phyloP scores from a whole-genome alignment of 2,113 vertebrate genomes.

The Origma solitaria region DNA sequence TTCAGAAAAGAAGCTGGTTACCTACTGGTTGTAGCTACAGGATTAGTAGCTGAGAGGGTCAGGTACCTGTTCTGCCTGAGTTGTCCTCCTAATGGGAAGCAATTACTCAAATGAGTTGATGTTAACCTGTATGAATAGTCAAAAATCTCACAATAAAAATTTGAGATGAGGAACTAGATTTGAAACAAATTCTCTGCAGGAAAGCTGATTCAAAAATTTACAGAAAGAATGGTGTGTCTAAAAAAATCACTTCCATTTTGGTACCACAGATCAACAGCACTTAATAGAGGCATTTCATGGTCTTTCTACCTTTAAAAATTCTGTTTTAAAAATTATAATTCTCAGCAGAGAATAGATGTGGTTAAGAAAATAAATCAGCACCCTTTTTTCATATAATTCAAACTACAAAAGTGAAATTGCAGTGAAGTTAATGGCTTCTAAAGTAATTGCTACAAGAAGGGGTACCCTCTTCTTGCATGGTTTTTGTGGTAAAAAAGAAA shows the following conservation, averaged over 20 bases:
- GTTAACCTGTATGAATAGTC: neutral
- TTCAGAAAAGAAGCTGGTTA: neutral
- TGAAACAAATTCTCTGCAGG: neutral
- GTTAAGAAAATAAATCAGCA: neutral
- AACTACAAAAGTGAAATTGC: neutral
- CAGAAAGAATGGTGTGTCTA: neutral
- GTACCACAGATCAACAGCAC: neutral
- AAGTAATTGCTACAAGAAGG: neutral
- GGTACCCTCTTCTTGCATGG: neutral
- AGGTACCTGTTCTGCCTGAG: neutral
- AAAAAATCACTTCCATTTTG: neutral
- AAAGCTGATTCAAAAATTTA: neutral
- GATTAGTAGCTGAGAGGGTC: neutral
- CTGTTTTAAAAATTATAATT: neutral
- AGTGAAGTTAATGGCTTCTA: neutral
- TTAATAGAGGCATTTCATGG: neutral
- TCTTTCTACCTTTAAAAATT: neutral
- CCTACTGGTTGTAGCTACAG: neutral
- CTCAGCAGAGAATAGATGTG: neutral
- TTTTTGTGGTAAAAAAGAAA: neutral
- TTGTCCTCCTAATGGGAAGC: neutral
- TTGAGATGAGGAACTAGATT: neutral
- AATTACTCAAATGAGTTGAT: neutral
- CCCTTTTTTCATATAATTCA: neutral
- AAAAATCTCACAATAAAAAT: neutral